phyloP scores from a whole-genome alignment of 2,113 vertebrate genomes.

The Uropsilus gracilis region DNA sequence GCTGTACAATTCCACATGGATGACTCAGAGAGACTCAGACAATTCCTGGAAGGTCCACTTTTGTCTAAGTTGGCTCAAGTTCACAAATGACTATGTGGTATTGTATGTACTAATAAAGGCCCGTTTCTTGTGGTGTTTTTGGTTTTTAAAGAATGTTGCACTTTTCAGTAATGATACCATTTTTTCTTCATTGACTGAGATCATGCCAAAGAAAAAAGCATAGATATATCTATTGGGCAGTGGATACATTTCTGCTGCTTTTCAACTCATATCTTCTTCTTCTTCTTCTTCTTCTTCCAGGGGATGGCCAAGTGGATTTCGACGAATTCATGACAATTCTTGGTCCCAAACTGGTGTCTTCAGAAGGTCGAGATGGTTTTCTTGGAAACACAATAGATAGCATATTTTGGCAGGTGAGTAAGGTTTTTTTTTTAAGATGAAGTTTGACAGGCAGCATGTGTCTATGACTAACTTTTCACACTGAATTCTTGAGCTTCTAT shows the following conservation, averaged over 20 bases:
- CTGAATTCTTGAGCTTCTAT: neutral
- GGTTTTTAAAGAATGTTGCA: neutral
- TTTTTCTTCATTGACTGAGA: neutral
- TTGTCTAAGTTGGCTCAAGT: neutral
- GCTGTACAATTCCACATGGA: neutral
- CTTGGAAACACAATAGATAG: slow-evolving; percentile 97
- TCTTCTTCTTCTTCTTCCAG: slow-evolving; percentile 83
- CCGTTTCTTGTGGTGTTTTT: neutral
- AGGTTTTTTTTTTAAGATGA: slow-evolving; percentile 41
- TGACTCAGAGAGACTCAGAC: neutral
- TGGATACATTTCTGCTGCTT: neutral
- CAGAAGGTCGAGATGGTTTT: slow-evolving; percentile 96
- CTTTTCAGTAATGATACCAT: neutral
- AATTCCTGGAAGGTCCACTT: neutral
- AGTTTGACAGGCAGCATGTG: neutral
- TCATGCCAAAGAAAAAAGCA: neutral
- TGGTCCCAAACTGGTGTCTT: slow-evolving; percentile 96
- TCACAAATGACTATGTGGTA: neutral
- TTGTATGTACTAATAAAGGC: neutral
- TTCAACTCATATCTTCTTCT: neutral
- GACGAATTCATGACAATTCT: slow-evolving; percentile 99
- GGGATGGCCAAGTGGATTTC: slow-evolving; percentile 98
- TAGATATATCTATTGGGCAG: neutral
- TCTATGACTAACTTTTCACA: neutral
- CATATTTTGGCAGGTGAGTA: slow-evolving; percentile 99